Conservation (phyloP, 1,140 invertebrate species). For the Lepidostoma basale region DNA sequence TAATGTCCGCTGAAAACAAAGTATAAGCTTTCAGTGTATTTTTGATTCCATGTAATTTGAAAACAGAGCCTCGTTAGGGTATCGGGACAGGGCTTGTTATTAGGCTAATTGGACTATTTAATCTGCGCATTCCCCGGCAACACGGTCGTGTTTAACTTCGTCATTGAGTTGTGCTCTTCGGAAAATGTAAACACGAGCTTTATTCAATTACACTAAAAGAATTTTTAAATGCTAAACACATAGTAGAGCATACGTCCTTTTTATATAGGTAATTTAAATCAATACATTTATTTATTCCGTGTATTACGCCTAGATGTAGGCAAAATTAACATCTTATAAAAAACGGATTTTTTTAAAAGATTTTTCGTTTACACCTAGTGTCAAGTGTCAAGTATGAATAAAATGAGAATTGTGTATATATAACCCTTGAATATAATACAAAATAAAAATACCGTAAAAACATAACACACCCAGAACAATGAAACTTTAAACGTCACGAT, state of each 20-base stretch:
- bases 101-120: constrained; percentile 22
- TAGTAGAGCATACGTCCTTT: not conserved
- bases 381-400: not conserved
- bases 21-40: not conserved
- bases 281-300: not conserved
- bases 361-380: not conserved
- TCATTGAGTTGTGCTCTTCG: not conserved
- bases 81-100: constrained; percentile 10
- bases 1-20: constrained; percentile 7
- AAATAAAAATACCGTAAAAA: too few species aligned
- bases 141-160: not conserved
- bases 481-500: not conserved
- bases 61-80: constrained; percentile 15
- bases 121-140: constrained; percentile 6
- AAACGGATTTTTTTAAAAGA: not conserved
- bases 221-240: not conserved
- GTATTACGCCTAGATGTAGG: not conserved
- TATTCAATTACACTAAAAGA: not conserved
- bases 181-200: constrained; percentile 11
- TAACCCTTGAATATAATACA: not conserved
- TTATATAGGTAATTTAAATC: not conserved
- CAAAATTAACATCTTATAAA: not conserved
- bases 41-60: constrained; percentile 12
- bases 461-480: too few species aligned
- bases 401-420: not conserved